Conservation (phyloP, 2,797 vertebrate genomes). For the Coendou prehensilis region DNA sequence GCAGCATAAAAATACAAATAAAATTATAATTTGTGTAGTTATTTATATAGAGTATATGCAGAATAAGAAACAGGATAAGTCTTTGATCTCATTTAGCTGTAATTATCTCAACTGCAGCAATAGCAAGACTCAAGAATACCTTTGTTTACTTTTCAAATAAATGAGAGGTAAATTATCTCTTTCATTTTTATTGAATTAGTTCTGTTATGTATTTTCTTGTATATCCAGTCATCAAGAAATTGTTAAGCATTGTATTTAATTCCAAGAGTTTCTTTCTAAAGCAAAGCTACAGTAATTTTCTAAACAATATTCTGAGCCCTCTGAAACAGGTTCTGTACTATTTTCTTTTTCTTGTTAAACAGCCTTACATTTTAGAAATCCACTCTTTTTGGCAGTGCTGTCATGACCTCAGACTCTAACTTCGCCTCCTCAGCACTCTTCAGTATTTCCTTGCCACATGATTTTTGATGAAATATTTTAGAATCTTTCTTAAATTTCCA, state of each 20-base stretch:
- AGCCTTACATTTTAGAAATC: not conserved
- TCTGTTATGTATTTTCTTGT: not conserved
- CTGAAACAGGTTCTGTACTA: not conserved
- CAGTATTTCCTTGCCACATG: not conserved
- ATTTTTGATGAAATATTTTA: slow-evolving; percentile 11
- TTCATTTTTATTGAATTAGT: slow-evolving; percentile 33
- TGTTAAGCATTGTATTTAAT: not conserved
- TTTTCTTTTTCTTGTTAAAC: not conserved
- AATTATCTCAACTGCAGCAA: not conserved
- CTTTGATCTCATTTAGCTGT: slow-evolving; percentile 5
- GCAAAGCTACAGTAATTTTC: not conserved
- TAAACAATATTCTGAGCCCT: not conserved
- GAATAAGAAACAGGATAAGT: not conserved
- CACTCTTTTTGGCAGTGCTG: not conserved
- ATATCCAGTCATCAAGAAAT: not conserved
- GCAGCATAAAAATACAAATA: not conserved
- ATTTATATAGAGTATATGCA: slow-evolving; percentile 39
- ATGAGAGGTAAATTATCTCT: not conserved
- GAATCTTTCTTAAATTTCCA: not conserved
- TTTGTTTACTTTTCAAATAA: slow-evolving; percentile 50
- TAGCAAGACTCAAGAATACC: not conserved
- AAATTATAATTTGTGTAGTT: not conserved
- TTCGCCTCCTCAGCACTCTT: not conserved
- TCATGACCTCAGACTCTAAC: not conserved
- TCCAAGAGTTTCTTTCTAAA: slow-evolving; percentile 33